Percentiles rank a stretch among this genome's conserved stretches.
Evolutionary conservation across 1,140 invertebrate genomes (phyloP).

Genomic region (Tyrophagus putrescentiae): DNA sequence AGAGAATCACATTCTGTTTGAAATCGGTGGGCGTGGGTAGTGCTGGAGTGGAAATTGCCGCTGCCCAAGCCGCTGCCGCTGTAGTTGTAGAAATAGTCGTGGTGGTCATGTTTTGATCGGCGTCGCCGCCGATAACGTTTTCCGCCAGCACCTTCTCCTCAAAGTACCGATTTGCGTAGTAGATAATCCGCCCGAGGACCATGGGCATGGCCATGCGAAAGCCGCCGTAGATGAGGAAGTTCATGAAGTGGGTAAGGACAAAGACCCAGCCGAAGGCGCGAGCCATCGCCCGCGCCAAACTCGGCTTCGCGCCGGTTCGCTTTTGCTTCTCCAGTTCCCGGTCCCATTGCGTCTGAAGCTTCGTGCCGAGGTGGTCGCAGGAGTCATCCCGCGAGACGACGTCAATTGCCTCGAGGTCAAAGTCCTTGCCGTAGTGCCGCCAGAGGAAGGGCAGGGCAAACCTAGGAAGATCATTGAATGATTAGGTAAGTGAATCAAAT

Average conservation of each 20-base stretch:
- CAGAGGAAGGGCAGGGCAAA: neutral
- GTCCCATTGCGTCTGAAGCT: neutral
- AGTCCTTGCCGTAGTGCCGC: neutral
- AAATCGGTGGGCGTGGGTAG: neutral
- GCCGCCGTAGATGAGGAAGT: neutral
- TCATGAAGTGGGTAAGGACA: neutral
- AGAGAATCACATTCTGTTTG: neutral
- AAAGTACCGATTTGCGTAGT: neutral
- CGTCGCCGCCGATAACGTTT: no score
- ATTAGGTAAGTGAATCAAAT: no score
- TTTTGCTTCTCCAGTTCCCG: no score
- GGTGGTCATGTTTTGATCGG: no score
- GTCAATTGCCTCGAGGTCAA: neutral
- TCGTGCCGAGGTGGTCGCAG: neutral
- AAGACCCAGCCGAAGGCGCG: neutral
- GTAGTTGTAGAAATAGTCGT: no score
- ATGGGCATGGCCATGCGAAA: neutral
- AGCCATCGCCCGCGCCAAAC: neutral
- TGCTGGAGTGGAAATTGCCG: no score
- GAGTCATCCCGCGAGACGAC: neutral
- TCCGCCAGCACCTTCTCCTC: no score
- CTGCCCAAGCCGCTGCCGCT: no score
- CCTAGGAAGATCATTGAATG: no score
- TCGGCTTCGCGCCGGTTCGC: neutral
- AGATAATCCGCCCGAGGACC: neutral